Percentiles rank a stretch among this genome's conserved stretches.
These are phyloP conservation scores for Acanthochromis polyacanthus DNA, from an alignment of 2,113 vertebrate species.

Conservation along the genomic window DNA sequence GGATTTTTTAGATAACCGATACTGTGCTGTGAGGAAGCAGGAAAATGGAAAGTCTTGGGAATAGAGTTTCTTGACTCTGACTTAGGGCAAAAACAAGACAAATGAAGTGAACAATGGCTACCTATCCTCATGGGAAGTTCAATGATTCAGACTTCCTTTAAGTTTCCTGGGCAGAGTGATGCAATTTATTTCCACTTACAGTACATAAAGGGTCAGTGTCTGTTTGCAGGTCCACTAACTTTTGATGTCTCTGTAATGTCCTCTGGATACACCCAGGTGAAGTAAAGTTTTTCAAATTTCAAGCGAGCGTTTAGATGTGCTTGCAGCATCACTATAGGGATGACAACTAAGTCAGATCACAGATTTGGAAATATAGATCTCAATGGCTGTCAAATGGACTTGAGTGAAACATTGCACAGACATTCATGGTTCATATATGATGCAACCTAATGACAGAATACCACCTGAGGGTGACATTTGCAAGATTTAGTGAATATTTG, in stretches of 20 bases:
- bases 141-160: conserved; percentile 47
- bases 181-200: conserved; percentile 38
- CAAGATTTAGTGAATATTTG: not conserved
- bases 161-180: conserved; percentile 21
- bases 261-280: not conserved
- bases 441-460: not conserved
- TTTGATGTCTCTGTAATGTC: conserved; percentile 22
- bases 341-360: not conserved
- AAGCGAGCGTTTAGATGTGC: too few relatives aligned
- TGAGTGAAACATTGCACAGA: not conserved
- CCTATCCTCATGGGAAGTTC: conserved; percentile 24
- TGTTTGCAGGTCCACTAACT: conserved; percentile 13
- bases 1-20: conserved; percentile 17
- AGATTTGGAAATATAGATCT: not conserved
- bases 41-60: conserved; percentile 31
- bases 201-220: conserved; percentile 17
- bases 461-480: not conserved
- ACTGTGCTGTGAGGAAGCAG: conserved; percentile 16
- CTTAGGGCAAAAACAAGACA: conserved; percentile 44
- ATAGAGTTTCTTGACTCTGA: conserved; percentile 45
- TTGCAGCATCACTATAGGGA: too few relatives aligned
- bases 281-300: not conserved
- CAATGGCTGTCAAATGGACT: not conserved
- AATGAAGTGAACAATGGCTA: conserved; percentile 49
- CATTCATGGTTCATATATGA: not conserved